Base-by-base conservation (phyloP, 2,888 invertebrate genomes). In the Apamea sordens region DNA sequence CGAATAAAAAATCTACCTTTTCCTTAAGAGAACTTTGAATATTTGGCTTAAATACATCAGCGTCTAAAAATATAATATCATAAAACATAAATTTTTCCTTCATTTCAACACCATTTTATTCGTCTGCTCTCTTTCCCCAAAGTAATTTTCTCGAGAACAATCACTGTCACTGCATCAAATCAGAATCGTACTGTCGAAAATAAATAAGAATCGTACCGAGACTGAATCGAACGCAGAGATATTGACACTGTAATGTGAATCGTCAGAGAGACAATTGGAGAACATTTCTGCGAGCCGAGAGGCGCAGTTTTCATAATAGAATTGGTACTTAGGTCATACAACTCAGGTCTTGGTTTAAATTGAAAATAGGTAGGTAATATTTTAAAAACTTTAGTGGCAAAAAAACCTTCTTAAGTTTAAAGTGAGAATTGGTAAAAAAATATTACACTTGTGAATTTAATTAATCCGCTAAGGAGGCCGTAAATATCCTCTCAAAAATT, bases 111-210 rank as follows among this genome's bases (percentile, higher is more conserved):
- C 5, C n/a, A 36, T 24, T 24, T 59, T 24, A 7, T 28, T 8
- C 36, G 18, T 71, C 21, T 28, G 2, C 4, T 15, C 13, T 32
- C 44, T 78, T 36, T 32, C 28, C 28, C 10, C 36, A 18, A 65
- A 24, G 59, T 61, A 67, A 79, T 79, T 71, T 82, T 61, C 36
- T 44, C 32, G 21, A 72, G 50, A 84, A 82, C 79, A 79, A 84
- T 84, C 79, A 65, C 50, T 32, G 61, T 79, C 79, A 67, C 21
- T 65, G 65, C n/a, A 80, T 79, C 47, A 72, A 84, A 79, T 84
- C 67, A 61, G 53, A 71, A 67, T 71, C 8, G 24, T 36, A 61
- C 21, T 59, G 68, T 50, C 73, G 69, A 64, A 76, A 71, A 81
- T 79, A 80, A n/a, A 69, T 73, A 72, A 50, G 73, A 53, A 69